A percentile compares a stretch with the other conserved stretches of the same genome.
phyloP scores from a whole-genome alignment of 92 coral and sea anemone species.

The Diadumene lineata region DNA sequence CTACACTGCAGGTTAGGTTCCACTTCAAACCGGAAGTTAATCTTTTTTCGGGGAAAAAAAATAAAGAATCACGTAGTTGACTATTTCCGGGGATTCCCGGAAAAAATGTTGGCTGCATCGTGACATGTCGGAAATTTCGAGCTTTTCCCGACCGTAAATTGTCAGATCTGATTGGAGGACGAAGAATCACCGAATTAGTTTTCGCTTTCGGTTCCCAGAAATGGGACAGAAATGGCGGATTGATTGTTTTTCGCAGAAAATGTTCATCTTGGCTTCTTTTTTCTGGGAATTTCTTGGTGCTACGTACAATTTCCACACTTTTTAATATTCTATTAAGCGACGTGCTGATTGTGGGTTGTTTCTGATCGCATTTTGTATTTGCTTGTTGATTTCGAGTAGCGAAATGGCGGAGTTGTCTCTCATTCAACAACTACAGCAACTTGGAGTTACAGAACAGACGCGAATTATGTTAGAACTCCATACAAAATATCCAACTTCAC shows the following conservation, averaged over 20 bases:
- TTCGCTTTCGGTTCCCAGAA: constrained; percentile 18
- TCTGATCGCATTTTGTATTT: neutral
- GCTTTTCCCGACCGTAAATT: neutral
- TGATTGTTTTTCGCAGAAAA: neutral
- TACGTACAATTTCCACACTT: too few relatives aligned
- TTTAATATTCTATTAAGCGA: too few relatives aligned
- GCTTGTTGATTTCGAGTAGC: neutral
- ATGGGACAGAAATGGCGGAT: constrained; percentile 39
- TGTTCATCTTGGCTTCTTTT: neutral
- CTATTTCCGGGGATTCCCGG: constrained; percentile 6
- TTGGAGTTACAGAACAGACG: constrained; percentile 29
- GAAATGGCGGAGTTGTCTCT: constrained; percentile 36
- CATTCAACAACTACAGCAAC: constrained; percentile 53
- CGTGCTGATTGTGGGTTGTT: neutral
- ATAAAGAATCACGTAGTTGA: neutral
- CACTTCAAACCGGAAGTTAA: neutral
- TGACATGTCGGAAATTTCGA: neutral
- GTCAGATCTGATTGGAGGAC: constrained; percentile 18
- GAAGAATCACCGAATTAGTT: neutral
- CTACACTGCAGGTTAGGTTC: too few relatives aligned
- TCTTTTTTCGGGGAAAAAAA: neutral
- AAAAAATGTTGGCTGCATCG: neutral
- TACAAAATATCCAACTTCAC: constrained; percentile 46
- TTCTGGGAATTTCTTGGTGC: constrained; percentile 5
- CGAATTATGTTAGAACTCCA: constrained; percentile 50